These are phyloP conservation scores for Distichodus sexfasciatus DNA, from an alignment of 2,797 vertebrate genomes.

Conservation along the genomic window DNA sequence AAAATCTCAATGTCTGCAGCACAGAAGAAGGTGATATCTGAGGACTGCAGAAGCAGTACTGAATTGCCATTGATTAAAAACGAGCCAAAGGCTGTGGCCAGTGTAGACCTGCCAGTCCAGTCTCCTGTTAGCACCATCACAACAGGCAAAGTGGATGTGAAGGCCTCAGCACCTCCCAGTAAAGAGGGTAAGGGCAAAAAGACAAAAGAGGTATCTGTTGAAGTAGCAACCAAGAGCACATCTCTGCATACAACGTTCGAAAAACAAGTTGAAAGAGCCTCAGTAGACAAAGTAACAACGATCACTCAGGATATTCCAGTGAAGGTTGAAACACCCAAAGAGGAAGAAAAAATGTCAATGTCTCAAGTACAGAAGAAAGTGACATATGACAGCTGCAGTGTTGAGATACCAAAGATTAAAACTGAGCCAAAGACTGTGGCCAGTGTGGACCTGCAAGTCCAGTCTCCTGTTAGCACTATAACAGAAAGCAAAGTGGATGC, in stretches of 20 bases:
- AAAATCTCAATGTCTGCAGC: too few species aligned
- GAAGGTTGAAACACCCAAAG: not conserved
- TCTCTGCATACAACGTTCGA: not conserved
- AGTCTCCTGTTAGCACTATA: not conserved
- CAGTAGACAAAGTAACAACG: not conserved
- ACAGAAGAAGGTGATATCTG: not conserved
- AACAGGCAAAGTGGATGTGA: constrained; percentile 56
- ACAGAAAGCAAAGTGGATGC: constrained; percentile 53
- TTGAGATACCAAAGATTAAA: not conserved
- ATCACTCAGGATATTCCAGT: not conserved
- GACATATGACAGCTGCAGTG: not conserved
- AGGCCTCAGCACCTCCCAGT: constrained; percentile 42
- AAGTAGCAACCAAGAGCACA: not conserved
- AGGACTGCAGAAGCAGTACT: not conserved
- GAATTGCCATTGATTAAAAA: not conserved
- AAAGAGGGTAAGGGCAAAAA: constrained; percentile 27
- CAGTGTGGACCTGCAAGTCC: not conserved
- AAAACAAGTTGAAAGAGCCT: not conserved
- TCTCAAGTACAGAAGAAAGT: not conserved
- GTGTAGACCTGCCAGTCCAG: constrained; percentile 14
- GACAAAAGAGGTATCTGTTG: not conserved
- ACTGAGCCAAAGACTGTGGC: not conserved
- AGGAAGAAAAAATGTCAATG: not conserved
- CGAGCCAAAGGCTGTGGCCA: not conserved
- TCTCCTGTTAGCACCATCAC: constrained; percentile 34